Base-by-base conservation (phyloP, 2,888 invertebrate species). In the Euproctis similis region DNA sequence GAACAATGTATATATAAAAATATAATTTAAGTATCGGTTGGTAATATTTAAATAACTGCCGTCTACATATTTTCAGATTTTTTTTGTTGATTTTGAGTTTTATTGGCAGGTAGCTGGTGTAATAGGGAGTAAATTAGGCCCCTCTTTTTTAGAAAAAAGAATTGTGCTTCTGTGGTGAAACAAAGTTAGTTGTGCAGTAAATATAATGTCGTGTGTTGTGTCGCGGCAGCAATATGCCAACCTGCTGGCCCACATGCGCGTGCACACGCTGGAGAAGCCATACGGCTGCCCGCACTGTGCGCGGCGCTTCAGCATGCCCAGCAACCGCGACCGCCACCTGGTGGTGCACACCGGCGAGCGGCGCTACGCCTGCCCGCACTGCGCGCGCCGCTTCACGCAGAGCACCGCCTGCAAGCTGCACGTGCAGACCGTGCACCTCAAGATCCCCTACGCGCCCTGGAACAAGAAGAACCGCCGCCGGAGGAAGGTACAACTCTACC, bases 201-300 rank as follows among this genome's bases (percentile, higher is more conserved):
- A n/a, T n/a, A n/a, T n/a, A n/a, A n/a, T n/a, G n/a, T n/a, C n/a
- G n/a, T n/a, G n/a, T n/a, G n/a, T n/a, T n/a, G n/a, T n/a, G n/a
- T n/a, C n/a, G n/a, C n/a, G n/a, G 14, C 60, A 84, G 82, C 81
- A 82, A 80, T 81, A 81, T 59, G 81, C 81, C 1, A 85, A 85
- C 42, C 59, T 85, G 7, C 57, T 74, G 35, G 80, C 80, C 0
- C 85, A 85, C 45, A 85, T 85, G 78, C 66, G 82, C 0, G 81
- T 74, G 0, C 84, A 84, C 55, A 82, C 82, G 0, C 62, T 64
- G 21, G 81, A 81, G 61, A 84, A 84, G 50, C 84, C 85, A 0
- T 85, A 76, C 60, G 62, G 59, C 7, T 85, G 85, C 31, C 78
- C 80, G 39, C 71, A 73, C 58, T 85, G 85, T 59, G 77, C 75